A percentile compares a stretch with the other conserved stretches of the same genome.
Conservation (phyloP, 1,140 invertebrate genomes). For the Zaprionus capensis region DNA sequence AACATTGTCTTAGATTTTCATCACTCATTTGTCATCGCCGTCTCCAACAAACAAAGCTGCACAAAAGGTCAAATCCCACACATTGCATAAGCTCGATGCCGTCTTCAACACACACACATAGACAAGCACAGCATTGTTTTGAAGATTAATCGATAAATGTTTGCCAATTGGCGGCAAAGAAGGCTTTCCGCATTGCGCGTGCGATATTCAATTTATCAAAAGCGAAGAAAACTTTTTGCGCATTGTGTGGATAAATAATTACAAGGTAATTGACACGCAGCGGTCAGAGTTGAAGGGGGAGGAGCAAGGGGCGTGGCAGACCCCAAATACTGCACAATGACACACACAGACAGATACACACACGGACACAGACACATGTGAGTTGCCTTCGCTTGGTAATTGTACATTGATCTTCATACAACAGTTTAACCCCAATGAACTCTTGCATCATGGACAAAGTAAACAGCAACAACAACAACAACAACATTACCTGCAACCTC, state of each 20-base stretch:
- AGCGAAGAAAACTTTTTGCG: constrained; percentile 4
- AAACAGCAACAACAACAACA: constrained; percentile 29
- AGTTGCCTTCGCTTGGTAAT: constrained; percentile 32
- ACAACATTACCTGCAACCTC: constrained; percentile 13
- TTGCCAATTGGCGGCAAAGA: constrained; percentile 5
- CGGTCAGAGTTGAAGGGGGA: constrained; percentile 50
- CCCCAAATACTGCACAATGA: constrained; percentile 57
- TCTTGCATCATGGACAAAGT: constrained; percentile 64
- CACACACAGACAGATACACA: constrained; percentile 22
- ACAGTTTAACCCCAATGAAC: constrained; percentile 73
- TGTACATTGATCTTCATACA: constrained; percentile 77
- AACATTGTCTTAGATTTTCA: constrained; percentile 62
- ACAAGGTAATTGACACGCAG: constrained; percentile 75
- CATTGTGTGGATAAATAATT: constrained; percentile 63
- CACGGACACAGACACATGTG: constrained; percentile 3
- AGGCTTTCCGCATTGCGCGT: constrained; percentile 42
- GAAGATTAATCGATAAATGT: constrained; percentile 62
- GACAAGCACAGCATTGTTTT: constrained; percentile 38
- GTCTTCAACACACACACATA: background rate
- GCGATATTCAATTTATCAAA: constrained; percentile 80
- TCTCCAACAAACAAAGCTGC: background rate
- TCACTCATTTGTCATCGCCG: constrained; percentile 73
- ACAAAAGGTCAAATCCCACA: constrained; percentile 72
- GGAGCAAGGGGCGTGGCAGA: constrained; percentile 33
- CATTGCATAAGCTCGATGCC: constrained; percentile 60